A percentile compares a stretch with the other conserved stretches of the same genome.
Evolutionary conservation across 2,797 vertebrate species (phyloP).

Genomic region (Eurystomus glaucurus): DNA sequence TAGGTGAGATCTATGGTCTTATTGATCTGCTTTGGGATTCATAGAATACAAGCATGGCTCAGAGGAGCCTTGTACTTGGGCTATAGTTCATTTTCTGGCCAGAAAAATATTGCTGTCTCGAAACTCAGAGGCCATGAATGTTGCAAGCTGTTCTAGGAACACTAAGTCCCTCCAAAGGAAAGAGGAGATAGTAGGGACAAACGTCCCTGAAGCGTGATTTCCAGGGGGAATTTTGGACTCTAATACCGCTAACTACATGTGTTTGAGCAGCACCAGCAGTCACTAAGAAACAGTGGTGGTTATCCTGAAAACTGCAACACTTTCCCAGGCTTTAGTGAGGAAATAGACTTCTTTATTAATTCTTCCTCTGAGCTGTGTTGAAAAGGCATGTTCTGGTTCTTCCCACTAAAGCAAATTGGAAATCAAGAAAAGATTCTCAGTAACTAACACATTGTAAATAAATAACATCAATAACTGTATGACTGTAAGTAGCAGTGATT

Average conservation of each 20-base stretch:
- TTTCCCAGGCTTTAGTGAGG: neutral
- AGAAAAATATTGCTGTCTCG: neutral
- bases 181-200: neutral
- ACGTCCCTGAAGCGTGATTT: neutral
- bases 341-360: neutral
- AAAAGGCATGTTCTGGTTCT: neutral
- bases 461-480: neutral
- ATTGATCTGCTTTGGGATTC: neutral
- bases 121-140: neutral
- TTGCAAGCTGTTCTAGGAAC: neutral
- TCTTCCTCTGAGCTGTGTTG: neutral
- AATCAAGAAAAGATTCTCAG: neutral
- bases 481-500: neutral
- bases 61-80: neutral
- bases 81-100: neutral
- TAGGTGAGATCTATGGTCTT: neutral
- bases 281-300: neutral
- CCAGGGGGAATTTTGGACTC: neutral
- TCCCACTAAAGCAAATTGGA: neutral
- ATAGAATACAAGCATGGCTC: neutral
- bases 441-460: neutral
- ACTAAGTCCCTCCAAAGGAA: neutral
- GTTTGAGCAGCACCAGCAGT: neutral
- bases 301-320: neutral
- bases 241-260: neutral